phyloP scores from a whole-genome alignment of 2,113 vertebrate genomes.

The Phodopus roborovskii region DNA sequence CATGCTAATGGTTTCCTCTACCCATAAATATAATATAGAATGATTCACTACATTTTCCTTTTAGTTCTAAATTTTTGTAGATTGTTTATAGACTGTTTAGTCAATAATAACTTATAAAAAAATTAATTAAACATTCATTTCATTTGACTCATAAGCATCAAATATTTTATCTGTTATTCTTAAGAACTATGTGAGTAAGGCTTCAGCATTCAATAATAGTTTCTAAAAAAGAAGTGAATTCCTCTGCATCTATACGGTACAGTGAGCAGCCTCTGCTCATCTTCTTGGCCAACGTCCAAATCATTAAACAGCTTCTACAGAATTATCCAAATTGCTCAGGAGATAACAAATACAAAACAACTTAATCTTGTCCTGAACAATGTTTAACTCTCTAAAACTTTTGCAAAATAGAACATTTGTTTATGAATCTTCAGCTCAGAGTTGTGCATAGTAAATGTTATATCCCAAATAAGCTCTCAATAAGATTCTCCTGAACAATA shows the following conservation, averaged over 20 bases:
- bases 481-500: not conserved
- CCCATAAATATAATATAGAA: not conserved
- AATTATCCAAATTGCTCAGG: constrained; percentile 23
- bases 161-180: not conserved
- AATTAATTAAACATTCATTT: not conserved
- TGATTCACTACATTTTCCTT: not conserved
- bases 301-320: constrained; percentile 29
- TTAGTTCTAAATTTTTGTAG: constrained; percentile 48
- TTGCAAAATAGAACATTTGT: constrained; percentile 12
- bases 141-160: constrained; percentile 15
- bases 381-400: constrained; percentile 18
- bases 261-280: not conserved
- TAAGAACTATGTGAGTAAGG: not conserved
- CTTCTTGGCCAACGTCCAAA: constrained; percentile 16
- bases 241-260: not conserved
- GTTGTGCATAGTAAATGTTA: not conserved
- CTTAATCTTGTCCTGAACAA: constrained; percentile 16
- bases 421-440: constrained; percentile 4
- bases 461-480: not conserved
- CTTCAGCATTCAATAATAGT: not conserved
- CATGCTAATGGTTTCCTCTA: not conserved
- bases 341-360: constrained; percentile 6
- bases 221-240: constrained; percentile 50
- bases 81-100: not conserved
- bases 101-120: not conserved